Conservation (phyloP, 2,888 invertebrate genomes). For the Xestia c-nigrum region DNA sequence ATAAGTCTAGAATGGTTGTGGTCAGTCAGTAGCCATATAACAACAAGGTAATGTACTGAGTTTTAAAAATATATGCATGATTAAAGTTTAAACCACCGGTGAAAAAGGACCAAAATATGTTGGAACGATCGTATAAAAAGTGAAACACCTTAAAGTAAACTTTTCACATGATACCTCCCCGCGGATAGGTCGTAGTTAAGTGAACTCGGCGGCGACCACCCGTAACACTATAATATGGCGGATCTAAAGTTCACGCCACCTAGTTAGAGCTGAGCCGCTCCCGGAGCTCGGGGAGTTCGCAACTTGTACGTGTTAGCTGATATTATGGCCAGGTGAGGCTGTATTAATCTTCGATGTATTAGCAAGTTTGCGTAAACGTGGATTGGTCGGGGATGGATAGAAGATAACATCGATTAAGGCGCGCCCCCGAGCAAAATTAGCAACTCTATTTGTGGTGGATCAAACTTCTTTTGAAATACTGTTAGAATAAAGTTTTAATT, state of each 20-base stretch:
- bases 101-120: not conserved
- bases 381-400: not conserved
- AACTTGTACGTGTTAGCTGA: slow-evolving; percentile 31
- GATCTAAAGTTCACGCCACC: slow-evolving; percentile 44
- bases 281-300: not conserved
- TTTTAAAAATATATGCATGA: not conserved
- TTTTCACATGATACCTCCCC: slow-evolving; percentile 8
- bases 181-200: not conserved
- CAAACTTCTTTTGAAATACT: too few species aligned
- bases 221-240: slow-evolving; percentile 38
- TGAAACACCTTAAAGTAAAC: slow-evolving; percentile 30
- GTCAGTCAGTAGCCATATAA: not conserved
- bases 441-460: too few species aligned
- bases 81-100: not conserved
- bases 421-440: too few species aligned
- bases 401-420: not conserved
- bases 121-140: slow-evolving; percentile 4
- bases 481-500: too few species aligned
- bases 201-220: slow-evolving; percentile 10
- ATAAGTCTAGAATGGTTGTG: not conserved
- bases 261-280: slow-evolving; percentile 34
- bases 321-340: slow-evolving; percentile 17
- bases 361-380: slow-evolving; percentile 25
- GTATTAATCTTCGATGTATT: slow-evolving; percentile 28
- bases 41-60: not conserved